Base-by-base conservation (phyloP, 2,888 invertebrate species). In the Dusona sp. region DNA sequence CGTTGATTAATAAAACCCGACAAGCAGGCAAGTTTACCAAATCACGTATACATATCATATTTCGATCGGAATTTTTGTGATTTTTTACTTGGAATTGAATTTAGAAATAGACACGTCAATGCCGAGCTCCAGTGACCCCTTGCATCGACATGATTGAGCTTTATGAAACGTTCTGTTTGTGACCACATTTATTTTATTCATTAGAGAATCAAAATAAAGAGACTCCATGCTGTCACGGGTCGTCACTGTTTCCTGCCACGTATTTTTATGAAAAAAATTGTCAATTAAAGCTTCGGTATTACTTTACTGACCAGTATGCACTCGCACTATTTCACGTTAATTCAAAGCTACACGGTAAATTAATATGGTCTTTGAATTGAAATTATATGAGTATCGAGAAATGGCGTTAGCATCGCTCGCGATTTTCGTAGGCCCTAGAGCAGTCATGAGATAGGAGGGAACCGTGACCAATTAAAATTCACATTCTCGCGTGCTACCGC, bases 381-480 rank as follows among this genome's bases (percentile, higher is more conserved):
- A 75, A 74, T 48, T 51, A 67, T 19, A 48, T 57, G 9, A 42
- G 29, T 25, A 57, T 22, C 25, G 48, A 61, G 36, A 61, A 51
- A 65, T 33, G 22, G 25, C 54, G 80, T 33, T 33, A 77, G 45
- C 38, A 61, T 38, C 48, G 22, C 73, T 42, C 78, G 61, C 70
- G 68, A 67, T 67, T 54, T n/a, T 54, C 29, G n/a, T 25, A 78
- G 64, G 68, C 64, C 74, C 36, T 33, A 29, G 54, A 19, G 48
- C 75, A 79, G 64, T 72, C 54, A 64, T 54, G 70, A 29, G 38
- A 48, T 75, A 3, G 36, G 51, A 68, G 72, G 45, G 77, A 81
- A 83, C 85, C 83, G 77, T 86, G 89, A 90, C 89, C 90, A 89
- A 90, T 91, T 90, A 88, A 89, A 90, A 91, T 91, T 91, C 90